phyloP scores from a whole-genome alignment of 1,140 invertebrate genomes.

The Andricus grossulariae region DNA sequence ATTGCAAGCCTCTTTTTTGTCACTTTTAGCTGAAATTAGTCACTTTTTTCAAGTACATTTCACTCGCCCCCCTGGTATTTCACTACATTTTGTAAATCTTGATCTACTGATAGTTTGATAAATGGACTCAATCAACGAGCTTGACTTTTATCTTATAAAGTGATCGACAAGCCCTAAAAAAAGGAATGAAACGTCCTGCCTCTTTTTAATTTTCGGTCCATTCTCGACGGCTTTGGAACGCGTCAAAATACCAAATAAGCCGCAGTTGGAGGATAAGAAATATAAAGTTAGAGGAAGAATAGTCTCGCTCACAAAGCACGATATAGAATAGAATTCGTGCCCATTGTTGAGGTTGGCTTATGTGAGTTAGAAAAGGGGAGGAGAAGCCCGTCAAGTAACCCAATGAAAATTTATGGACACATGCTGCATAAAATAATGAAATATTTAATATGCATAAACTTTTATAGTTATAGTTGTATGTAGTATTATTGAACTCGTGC shows the following conservation, averaged over 20 bases:
- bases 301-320: constrained; percentile 3
- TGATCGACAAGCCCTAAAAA: not conserved
- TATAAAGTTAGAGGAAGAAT: constrained; percentile 14
- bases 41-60: too few relatives aligned
- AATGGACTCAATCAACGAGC: constrained; percentile 7
- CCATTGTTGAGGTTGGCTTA: not conserved
- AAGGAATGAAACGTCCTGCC: not conserved
- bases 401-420: constrained; percentile 9
- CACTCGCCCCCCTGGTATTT: not conserved
- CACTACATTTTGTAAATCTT: not conserved
- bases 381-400: not conserved
- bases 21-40: too few relatives aligned
- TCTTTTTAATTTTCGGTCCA: constrained; percentile 21
- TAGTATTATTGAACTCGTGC: not conserved
- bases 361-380: not conserved
- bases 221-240: constrained; percentile 1
- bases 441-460: not conserved
- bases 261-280: not conserved
- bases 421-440: not conserved
- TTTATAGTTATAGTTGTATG: not conserved
- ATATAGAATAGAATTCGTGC: constrained; percentile 2
- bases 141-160: constrained; percentile 9
- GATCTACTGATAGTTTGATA: constrained; percentile 6
- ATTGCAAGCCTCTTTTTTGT: too few relatives aligned
- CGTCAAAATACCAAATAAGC: not conserved